Evolutionary conservation across 2,888 invertebrate species (phyloP).

Genomic region (Sinohyriopsis cumingii): DNA sequence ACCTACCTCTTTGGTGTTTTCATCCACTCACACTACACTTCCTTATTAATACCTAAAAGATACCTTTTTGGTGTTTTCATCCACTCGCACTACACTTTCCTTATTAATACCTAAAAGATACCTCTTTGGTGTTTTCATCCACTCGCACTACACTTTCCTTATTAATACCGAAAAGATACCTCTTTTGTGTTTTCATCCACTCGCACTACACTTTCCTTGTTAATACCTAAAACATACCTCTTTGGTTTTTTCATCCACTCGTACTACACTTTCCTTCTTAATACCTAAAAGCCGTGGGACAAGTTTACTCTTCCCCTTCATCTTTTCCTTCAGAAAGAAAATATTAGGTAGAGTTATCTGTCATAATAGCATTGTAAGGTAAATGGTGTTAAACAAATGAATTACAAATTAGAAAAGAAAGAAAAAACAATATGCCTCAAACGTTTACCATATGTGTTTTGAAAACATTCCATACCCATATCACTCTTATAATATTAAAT

Average conservation of each 20-base stretch:
- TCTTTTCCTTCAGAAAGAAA: conserved; percentile 82
- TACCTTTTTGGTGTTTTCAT: conserved; percentile 98
- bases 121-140: conserved; percentile 97
- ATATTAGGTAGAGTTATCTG: background rate
- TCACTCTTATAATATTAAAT: no score
- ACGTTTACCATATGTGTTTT: no score
- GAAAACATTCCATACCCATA: no score
- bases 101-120: conserved; percentile 97
- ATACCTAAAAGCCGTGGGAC: conserved; percentile 97
- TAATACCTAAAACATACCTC: conserved; percentile 96
- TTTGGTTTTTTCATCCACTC: conserved; percentile 98
- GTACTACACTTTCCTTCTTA: conserved; percentile 98
- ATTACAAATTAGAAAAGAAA: background rate
- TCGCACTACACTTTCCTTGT: conserved; percentile 98
- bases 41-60: conserved; percentile 97
- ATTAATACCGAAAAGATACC: conserved; percentile 93
- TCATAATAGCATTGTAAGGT: no score
- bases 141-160: conserved; percentile 99
- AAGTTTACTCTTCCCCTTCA: conserved; percentile 98
- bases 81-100: conserved; percentile 98
- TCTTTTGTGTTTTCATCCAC: conserved; percentile 99
- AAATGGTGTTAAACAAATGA: no score
- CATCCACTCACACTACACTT: conserved; percentile 98
- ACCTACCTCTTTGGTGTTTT: conserved; percentile 94
- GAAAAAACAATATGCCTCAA: conserved; percentile 68